Evolutionary conservation across 2,797 vertebrate genomes (phyloP).

Genomic region (Lerista edwardsae): DNA sequence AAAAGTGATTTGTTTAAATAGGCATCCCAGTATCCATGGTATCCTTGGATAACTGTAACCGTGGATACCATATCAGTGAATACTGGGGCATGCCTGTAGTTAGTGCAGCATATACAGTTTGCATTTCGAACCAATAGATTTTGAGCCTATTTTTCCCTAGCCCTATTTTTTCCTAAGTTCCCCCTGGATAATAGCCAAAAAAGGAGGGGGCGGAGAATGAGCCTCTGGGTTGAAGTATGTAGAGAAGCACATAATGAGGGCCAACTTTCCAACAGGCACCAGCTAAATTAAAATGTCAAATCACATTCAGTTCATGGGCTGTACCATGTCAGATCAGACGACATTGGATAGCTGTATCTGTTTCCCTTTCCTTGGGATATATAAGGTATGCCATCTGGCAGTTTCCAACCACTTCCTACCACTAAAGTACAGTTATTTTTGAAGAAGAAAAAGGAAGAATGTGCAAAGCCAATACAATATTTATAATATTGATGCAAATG

Average conservation of each 20-base stretch:
- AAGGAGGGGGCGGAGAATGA: not conserved
- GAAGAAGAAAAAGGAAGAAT: not conserved
- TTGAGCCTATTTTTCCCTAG: not conserved
- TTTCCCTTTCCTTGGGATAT: not conserved
- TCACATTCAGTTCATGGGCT: not conserved
- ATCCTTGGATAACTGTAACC: too few relatives aligned
- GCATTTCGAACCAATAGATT: not conserved
- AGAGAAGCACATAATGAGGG: not conserved
- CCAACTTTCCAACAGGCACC: not conserved
- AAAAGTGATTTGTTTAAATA: too few relatives aligned
- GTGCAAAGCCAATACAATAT: constrained; percentile 7
- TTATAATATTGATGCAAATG: not conserved
- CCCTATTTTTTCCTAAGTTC: not conserved
- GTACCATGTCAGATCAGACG: not conserved
- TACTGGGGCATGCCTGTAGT: too few relatives aligned
- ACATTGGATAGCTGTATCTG: not conserved
- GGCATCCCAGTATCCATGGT: too few relatives aligned
- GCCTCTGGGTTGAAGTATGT: too few relatives aligned
- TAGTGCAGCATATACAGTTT: not conserved
- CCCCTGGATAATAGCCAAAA: not conserved
- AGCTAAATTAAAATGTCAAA: not conserved
- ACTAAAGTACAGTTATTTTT: not conserved
- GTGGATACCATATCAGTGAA: too few relatives aligned
- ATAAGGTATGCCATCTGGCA: not conserved
- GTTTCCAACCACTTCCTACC: not conserved